Conservation (phyloP, 1,140 invertebrate genomes). For the Rhagoletis pomonella region DNA sequence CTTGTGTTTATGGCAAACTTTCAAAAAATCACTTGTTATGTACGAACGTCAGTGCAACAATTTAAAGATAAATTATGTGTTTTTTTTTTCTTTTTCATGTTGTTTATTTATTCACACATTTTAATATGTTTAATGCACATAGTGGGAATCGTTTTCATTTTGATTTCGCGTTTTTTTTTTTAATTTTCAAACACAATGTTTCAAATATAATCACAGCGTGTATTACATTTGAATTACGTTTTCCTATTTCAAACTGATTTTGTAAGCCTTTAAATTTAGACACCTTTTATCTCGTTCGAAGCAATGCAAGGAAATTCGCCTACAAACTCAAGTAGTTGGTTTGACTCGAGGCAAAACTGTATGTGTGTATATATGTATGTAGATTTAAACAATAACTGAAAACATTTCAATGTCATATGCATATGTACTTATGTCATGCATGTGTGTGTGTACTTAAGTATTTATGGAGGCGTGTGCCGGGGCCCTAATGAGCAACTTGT, state of each 20-base stretch:
- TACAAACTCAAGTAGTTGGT: not conserved
- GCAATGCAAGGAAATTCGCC: not conserved
- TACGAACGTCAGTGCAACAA: not conserved
- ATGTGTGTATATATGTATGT: not conserved
- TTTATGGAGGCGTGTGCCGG: too few species aligned
- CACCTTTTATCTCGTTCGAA: not conserved
- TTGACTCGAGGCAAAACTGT: not conserved
- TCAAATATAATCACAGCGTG: not conserved
- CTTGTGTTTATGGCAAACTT: not conserved
- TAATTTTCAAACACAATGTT: not conserved
- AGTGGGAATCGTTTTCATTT: too few species aligned
- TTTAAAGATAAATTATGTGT: not conserved
- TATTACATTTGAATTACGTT: not conserved
- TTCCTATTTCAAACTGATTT: slow-evolving; percentile 7
- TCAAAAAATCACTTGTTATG: slow-evolving; percentile 1
- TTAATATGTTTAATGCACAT: not conserved
- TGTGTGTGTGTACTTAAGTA: too few species aligned
- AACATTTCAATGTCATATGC: slow-evolving; percentile 7
- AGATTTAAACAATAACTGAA: not conserved
- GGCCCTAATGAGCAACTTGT: not conserved
- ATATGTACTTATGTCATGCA: not conserved
- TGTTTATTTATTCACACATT: slow-evolving; percentile 27
- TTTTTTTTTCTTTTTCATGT: not conserved
- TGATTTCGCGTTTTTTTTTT: not conserved
- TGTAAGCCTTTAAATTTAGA: slow-evolving; percentile 35